Percentiles rank a stretch among this genome's conserved stretches.
Conservation (phyloP, 2,113 vertebrate species). For the Diphyllodes magnificus region DNA sequence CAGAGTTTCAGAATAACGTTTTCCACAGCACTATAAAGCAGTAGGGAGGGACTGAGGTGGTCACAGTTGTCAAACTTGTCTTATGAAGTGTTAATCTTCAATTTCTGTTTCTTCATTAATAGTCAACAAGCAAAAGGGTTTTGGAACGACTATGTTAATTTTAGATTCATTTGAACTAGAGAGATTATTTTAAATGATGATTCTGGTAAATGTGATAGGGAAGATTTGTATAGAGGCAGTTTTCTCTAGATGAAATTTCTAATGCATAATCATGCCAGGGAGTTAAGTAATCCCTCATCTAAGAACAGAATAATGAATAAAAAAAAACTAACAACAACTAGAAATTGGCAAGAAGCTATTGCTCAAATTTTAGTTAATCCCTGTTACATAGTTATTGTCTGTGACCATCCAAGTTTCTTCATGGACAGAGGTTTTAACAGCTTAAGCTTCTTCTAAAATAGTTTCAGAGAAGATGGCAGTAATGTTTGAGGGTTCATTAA, state of each 20-base stretch:
- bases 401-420: not conserved
- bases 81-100: not conserved
- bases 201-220: not conserved
- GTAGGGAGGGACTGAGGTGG: not conserved
- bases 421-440: slow-evolving; percentile 35
- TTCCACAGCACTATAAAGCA: not conserved
- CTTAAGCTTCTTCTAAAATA: slow-evolving; percentile 37
- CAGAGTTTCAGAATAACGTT: not conserved
- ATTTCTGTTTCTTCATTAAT: not conserved
- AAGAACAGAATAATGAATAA: not conserved
- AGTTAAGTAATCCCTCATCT: slow-evolving; percentile 9
- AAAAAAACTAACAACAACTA: not conserved
- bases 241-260: slow-evolving; percentile 29
- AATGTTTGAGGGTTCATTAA: slow-evolving; percentile 64
- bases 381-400: not conserved
- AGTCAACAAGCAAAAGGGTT: not conserved
- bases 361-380: not conserved
- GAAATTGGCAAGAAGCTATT: not conserved
- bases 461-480: slow-evolving; percentile 15
- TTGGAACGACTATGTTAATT: not conserved
- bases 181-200: not conserved
- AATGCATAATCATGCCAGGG: not conserved
- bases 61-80: not conserved
- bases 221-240: not conserved
- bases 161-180: slow-evolving; percentile 4